These are phyloP conservation scores for Rhodeus uyekii DNA, from an alignment of 2,797 vertebrate species.

Conservation along the genomic window DNA sequence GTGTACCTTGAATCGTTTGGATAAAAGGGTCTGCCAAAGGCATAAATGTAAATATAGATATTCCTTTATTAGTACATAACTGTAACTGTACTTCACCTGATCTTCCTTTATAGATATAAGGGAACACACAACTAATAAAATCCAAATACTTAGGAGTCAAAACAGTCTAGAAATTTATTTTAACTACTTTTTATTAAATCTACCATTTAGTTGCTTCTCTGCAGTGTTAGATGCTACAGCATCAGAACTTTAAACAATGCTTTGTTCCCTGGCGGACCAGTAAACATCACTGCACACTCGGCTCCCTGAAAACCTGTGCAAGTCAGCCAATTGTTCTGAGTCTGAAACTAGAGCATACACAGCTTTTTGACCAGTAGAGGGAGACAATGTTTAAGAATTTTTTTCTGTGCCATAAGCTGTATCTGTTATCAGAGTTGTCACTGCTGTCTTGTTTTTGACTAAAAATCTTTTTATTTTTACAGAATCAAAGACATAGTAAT, in stretches of 20 bases:
- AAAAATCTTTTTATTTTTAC: conserved; percentile 27
- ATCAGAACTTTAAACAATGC: background rate
- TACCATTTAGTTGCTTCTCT: background rate
- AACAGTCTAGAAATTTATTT: background rate
- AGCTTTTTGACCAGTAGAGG: conserved; percentile 29
- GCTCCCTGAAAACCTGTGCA: background rate
- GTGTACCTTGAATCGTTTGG: too few species aligned
- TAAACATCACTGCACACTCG: background rate
- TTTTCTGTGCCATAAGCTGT: background rate
- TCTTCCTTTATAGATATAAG: background rate
- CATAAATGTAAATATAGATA: too few species aligned
- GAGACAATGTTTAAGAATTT: background rate
- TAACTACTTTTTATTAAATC: background rate
- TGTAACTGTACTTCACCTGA: background rate
- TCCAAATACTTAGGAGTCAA: background rate
- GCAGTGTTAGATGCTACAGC: background rate
- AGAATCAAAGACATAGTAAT: conserved; percentile 96
- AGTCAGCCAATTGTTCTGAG: background rate
- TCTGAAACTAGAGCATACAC: background rate
- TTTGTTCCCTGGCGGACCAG: background rate
- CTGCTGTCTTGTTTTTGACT: background rate
- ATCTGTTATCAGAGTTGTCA: background rate
- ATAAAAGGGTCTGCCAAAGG: too few species aligned
- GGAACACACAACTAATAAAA: background rate
- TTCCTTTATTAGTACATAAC: background rate